A percentile compares a stretch with the other conserved stretches of the same genome.
Conservation (phyloP, 2,113 vertebrate genomes). For the Natator depressus region DNA sequence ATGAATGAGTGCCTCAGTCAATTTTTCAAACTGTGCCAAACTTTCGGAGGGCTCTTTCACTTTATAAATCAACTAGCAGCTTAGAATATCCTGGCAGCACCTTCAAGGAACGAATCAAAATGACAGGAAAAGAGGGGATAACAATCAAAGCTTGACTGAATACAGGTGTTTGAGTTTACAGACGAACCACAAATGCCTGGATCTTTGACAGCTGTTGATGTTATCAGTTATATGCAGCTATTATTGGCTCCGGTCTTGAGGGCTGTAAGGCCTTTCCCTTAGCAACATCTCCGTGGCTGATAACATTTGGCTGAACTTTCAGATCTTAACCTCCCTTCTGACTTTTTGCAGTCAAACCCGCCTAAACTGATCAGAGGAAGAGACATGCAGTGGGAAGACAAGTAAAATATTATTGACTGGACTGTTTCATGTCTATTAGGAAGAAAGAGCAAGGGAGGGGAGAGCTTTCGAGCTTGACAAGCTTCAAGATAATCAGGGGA, state of each 20-base stretch:
- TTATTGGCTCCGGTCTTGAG: slow-evolving; percentile 88
- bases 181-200: slow-evolving; percentile 89
- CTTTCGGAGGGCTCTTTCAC: slow-evolving; percentile 84
- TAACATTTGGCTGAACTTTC: slow-evolving; percentile 99
- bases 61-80: slow-evolving; percentile 90
- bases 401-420: slow-evolving; percentile 93
- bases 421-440: slow-evolving; percentile 90
- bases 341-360: slow-evolving; percentile 86
- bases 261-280: slow-evolving; percentile 85
- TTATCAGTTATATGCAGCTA: slow-evolving; percentile 88
- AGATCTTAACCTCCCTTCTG: slow-evolving; percentile 93
- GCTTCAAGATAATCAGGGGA: slow-evolving; percentile 91
- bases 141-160: slow-evolving; percentile 93
- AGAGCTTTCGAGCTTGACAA: slow-evolving; percentile 83
- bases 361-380: slow-evolving; percentile 87
- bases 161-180: slow-evolving; percentile 98
- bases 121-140: slow-evolving; percentile 90
- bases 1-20: slow-evolving; percentile 75
- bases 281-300: slow-evolving; percentile 89
- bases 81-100: slow-evolving; percentile 88
- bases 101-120: slow-evolving; percentile 90
- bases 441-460: slow-evolving; percentile 84
- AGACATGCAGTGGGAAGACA: slow-evolving; percentile 86
- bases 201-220: slow-evolving; percentile 93
- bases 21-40: slow-evolving; percentile 84